Conservation (phyloP, 2,797 vertebrate genomes). For the Betta splendens region DNA sequence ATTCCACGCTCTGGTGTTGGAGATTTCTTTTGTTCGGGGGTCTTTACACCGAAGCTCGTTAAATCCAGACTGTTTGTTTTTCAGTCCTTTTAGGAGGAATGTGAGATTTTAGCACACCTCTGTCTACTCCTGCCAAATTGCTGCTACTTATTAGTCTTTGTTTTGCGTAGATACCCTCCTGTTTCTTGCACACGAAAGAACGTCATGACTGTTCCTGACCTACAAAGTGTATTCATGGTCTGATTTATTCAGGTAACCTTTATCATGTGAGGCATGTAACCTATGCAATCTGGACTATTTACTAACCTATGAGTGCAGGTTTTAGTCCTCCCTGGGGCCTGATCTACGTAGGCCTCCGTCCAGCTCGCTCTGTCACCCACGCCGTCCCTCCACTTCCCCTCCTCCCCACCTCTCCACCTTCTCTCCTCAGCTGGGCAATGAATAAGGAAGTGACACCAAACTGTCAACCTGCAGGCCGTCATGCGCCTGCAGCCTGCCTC, state of each 20-base stretch:
- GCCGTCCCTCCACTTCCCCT: conserved; percentile 38
- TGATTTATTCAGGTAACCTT: conserved; percentile 14
- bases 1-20: conserved; percentile 43
- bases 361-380: conserved; percentile 45
- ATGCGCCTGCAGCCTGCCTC: conserved; percentile 67
- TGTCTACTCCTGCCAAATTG: conserved; percentile 23
- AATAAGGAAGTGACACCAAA: conserved; percentile 84
- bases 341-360: conserved; percentile 50
- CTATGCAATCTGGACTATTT: conserved; percentile 24
- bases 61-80: conserved; percentile 50
- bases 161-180: conserved; percentile 20
- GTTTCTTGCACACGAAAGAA: background rate
- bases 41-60: conserved; percentile 31
- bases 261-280: conserved; percentile 6
- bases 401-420: conserved; percentile 24
- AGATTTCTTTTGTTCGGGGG: conserved; percentile 48
- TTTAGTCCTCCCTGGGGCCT: conserved; percentile 31
- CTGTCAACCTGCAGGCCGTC: conserved; percentile 79
- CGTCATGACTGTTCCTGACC: background rate
- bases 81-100: conserved; percentile 25
- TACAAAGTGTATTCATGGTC: conserved; percentile 14
- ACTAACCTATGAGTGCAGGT: conserved; percentile 21
- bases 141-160: conserved; percentile 26
- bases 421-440: conserved; percentile 71
- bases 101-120: conserved; percentile 53